Evolutionary conservation across 2,888 invertebrate genomes (phyloP), one percentile per base, ranked within the genome.

Genomic region (Halocaridina rubra): DNA sequence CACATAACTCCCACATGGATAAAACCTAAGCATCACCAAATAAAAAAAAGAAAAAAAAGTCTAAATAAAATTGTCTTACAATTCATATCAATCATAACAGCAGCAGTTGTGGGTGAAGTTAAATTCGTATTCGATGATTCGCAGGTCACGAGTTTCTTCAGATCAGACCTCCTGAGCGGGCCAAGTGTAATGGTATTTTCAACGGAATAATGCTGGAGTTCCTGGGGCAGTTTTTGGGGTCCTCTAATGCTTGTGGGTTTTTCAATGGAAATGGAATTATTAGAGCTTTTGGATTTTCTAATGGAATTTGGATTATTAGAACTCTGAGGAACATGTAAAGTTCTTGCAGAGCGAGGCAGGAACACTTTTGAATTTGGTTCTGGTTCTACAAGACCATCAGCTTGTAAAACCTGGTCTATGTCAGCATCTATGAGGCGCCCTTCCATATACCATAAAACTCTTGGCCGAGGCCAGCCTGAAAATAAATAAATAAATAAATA

Each of bases 21-120:
- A 30, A 27, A 27, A 16, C n/a, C 53, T 3, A 29, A 53, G 1
- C 27, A 74, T 0, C 16, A n/a, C 16, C 8, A 10, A 72, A 16
- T 19, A 61, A 61, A 61, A 3, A 27, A 29, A 24, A 24, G 10
- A 67, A 27, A 67, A n/a, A 67, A 13, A 3, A 1, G 19, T 19
- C 13, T 10, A 8, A 8, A 8, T 10, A 8, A 22, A 22, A 32
- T 4, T 19, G 61, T 79, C 84, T 78, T 16, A 84, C 84, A 59
- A 64, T 84, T 84, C 84, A 84, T 84, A 27, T 84, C 84, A 29
- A 84, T 84, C 72, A 84, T 78, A n/a, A 84, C 77, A 46, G 84
- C 53, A 13, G 79, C 78, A 24, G 69, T 74, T 8, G 74, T 32
- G 16, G 74, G 78, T 16, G 74, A 72, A 24, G 79, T 79, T 27